A percentile compares a stretch with the other conserved stretches of the same genome.
Evolutionary conservation across 2,888 invertebrate species (phyloP).

Genomic region (Ectobius pallidus): DNA sequence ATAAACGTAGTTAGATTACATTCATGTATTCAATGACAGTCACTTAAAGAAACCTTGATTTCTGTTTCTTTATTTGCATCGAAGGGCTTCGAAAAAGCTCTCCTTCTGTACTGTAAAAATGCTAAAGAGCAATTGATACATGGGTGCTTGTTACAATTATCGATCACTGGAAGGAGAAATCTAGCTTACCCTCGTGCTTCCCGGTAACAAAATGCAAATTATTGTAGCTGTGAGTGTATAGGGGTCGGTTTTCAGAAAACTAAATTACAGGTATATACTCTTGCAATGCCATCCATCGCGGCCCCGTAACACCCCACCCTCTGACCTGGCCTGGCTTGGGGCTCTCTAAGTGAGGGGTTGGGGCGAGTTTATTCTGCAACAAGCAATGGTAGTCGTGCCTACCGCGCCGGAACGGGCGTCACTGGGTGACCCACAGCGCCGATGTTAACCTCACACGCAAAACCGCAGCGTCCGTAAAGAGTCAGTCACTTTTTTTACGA

Average conservation of each 20-base stretch:
- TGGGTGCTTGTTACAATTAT: background rate
- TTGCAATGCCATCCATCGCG: conserved; percentile 12
- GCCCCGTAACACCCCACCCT: background rate
- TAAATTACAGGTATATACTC: conserved; percentile 30
- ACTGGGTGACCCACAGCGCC: too few relatives aligned
- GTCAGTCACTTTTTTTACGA: too few relatives aligned
- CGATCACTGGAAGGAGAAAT: background rate
- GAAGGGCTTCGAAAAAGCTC: too few relatives aligned
- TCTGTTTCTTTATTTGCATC: too few relatives aligned
- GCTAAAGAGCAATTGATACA: background rate
- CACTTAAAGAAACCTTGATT: too few relatives aligned
- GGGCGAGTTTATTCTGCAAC: conserved; percentile 27
- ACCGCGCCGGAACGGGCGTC: background rate
- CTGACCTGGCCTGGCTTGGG: conserved; percentile 9
- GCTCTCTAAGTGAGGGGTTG: conserved; percentile 19
- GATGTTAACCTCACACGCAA: too few relatives aligned
- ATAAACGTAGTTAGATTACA: too few relatives aligned
- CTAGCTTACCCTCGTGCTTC: background rate
- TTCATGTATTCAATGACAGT: too few relatives aligned
- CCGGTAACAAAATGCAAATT: conserved; percentile 25
- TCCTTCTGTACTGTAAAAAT: too few relatives aligned
- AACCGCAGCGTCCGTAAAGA: too few relatives aligned
- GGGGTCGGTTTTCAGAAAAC: background rate
- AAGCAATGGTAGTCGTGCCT: conserved; percentile 5
- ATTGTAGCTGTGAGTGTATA: conserved; percentile 12